These are phyloP conservation scores for Drosophila mimica DNA, from an alignment of 2,888 invertebrate genomes.

Conservation along the genomic window DNA sequence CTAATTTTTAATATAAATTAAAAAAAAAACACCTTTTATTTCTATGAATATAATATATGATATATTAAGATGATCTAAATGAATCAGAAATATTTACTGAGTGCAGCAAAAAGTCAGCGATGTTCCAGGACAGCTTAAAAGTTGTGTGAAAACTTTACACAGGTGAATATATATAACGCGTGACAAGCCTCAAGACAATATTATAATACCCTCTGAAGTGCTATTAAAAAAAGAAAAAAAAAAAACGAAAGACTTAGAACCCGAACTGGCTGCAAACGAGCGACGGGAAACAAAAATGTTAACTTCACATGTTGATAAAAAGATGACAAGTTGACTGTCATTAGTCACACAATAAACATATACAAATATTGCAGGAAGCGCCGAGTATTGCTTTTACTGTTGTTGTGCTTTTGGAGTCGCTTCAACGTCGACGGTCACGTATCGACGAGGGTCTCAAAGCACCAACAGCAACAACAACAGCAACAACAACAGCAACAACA, in stretches of 20 bases:
- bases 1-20: background rate
- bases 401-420: constrained; percentile 6
- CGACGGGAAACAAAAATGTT: constrained; percentile 67
- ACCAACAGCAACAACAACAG: constrained; percentile 1
- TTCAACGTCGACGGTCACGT: constrained; percentile 43
- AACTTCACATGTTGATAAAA: constrained; percentile 81
- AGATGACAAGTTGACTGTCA: constrained; percentile 83
- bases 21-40: background rate
- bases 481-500: background rate
- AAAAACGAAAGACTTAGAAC: constrained; percentile 61
- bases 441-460: constrained; percentile 26
- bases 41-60: background rate
- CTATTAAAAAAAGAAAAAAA: background rate
- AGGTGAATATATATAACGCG: background rate
- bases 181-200: background rate
- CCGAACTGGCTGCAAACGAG: constrained; percentile 45
- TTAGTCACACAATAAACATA: constrained; percentile 82
- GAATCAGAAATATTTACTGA: background rate
- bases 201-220: background rate
- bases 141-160: background rate
- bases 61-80: background rate
- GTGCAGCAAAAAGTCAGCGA: background rate
- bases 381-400: constrained; percentile 17
- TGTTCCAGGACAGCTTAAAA: background rate
- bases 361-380: constrained; percentile 66